Percentiles rank a stretch among this genome's conserved stretches.
phyloP scores from a whole-genome alignment of 2,797 vertebrate species.

The Adrianichthys oophorus region DNA sequence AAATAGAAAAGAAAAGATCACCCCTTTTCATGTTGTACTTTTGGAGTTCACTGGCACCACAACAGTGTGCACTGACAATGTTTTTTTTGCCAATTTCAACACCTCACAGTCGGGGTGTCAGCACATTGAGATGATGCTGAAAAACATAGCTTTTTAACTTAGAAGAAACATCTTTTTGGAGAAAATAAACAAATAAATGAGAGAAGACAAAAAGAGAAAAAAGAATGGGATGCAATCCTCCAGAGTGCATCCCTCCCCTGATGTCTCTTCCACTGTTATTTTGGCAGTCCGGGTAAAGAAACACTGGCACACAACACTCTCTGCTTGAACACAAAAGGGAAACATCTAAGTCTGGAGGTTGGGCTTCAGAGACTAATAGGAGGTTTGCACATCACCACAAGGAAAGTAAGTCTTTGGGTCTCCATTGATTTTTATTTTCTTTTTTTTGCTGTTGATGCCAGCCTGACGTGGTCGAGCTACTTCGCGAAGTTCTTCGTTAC shows the following conservation, averaged over 20 bases:
- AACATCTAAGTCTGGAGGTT: conserved; percentile 65
- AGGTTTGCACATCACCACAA: conserved; percentile 59
- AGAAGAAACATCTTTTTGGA: conserved; percentile 70
- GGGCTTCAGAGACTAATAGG: conserved; percentile 68
- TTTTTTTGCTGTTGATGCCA: conserved; percentile 54
- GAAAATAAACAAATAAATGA: conserved; percentile 23
- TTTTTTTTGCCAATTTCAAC: conserved; percentile 68
- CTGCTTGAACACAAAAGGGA: conserved; percentile 70
- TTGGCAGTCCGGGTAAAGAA: conserved; percentile 70
- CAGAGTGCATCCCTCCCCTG: conserved; percentile 66
- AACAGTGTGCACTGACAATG: conserved; percentile 58
- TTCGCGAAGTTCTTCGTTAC: conserved; percentile 57
- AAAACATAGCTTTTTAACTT: conserved; percentile 77
- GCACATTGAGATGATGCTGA: conserved; percentile 70
- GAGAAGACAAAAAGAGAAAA: conserved; percentile 45
- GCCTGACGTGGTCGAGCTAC: conserved; percentile 50
- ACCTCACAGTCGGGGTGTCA: conserved; percentile 77
- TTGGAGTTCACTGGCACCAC: conserved; percentile 66
- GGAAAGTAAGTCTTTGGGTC: conserved; percentile 51
- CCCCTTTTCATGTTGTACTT: conserved; percentile 67
- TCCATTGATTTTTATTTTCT: conserved; percentile 29
- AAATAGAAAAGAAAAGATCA: conserved; percentile 28
- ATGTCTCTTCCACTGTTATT: conserved; percentile 67
- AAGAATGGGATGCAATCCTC: conserved; percentile 77
- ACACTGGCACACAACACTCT: conserved; percentile 67